Base-by-base conservation (phyloP, 2,113 vertebrate genomes). In the Tachycineta bicolor region DNA sequence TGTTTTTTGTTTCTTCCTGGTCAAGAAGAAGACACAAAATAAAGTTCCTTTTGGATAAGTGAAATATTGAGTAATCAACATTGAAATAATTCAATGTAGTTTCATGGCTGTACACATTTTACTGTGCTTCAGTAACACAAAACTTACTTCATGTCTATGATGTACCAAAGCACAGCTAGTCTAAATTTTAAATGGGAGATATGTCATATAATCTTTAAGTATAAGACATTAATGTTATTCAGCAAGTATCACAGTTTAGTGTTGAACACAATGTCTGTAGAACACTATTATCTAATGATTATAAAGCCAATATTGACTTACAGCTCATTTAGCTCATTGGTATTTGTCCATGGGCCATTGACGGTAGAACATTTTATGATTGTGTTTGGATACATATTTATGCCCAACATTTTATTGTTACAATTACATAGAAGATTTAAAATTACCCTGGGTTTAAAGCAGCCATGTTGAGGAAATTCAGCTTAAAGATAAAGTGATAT, bases 261-360 rank as follows among this genome's bases (percentile, higher is more conserved):
- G 43, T n/a, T 83, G 12, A 67, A 28, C 67, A 69, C 52, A 96
- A 50, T 52, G 33, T 76, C 59, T 91, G 16, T 87, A 46, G 83
- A 78, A 89, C 52, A 18, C 56, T 89, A 64, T 92, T 28, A 73
- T 67, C 24, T 64, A 89, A 88, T 69, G 14, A 44, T 44, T 73
- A 81, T 74, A 94, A 97, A 92, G 55, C 52, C 85, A 95, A 91
- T 93, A 87, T 37, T 89, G 83, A 95, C 16, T 83, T 52, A 88
- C 14, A 83, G 25, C 16, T 88, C 68, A 87, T 63, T 92, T 84
- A 90, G 33, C 21, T 89, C 63, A 77, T 52, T 83, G 31, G 16
- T 86, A 63, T 94, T 69, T 74, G 73, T 83, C 83, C 87, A 73
- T 70, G 69, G 31, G n/a, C 75, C 78, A 94, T 74, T 94, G 63